A percentile compares a stretch with the other conserved stretches of the same genome.
These are phyloP conservation scores for Pogonophryne albipinna DNA, from an alignment of 2,797 vertebrate genomes.

Conservation along the genomic window DNA sequence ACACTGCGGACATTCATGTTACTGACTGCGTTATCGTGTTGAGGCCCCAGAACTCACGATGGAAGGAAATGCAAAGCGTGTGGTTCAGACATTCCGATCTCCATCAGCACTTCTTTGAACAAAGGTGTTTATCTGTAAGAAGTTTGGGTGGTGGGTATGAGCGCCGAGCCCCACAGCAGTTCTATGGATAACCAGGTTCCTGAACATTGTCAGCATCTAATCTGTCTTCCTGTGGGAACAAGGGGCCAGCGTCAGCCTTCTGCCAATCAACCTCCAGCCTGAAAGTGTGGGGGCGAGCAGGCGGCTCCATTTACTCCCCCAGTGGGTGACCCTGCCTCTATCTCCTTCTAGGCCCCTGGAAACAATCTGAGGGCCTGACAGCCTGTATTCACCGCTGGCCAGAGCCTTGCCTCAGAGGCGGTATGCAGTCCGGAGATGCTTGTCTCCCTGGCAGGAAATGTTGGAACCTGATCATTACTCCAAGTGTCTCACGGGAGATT, in stretches of 20 bases:
- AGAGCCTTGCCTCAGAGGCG: conserved; percentile 75
- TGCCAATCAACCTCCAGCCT: conserved; percentile 74
- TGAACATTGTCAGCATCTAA: conserved; percentile 84
- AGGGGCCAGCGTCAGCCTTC: conserved; percentile 73
- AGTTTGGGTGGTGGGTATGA: conserved; percentile 62
- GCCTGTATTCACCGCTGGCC: conserved; percentile 74
- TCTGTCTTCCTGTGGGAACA: conserved; percentile 84
- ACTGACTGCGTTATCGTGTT: conserved; percentile 16
- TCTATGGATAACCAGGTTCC: conserved; percentile 80
- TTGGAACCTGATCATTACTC: conserved; percentile 86
- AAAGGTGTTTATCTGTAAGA: conserved; percentile 74
- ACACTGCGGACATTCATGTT: conserved; percentile 21
- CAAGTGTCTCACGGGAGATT: conserved; percentile 81
- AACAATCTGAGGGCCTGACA: conserved; percentile 84
- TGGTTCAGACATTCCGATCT: conserved; percentile 48
- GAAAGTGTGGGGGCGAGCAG: conserved; percentile 77
- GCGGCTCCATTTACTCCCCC: conserved; percentile 77
- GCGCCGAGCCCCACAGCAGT: conserved; percentile 57
- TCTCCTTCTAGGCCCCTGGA: conserved; percentile 84
- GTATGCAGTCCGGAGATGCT: conserved; percentile 81
- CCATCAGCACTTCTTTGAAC: conserved; percentile 56
- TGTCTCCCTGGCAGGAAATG: conserved; percentile 86
- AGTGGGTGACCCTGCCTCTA: conserved; percentile 80
- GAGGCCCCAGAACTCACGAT: conserved; percentile 6
- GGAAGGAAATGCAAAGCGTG: conserved; percentile 32